Percentiles rank a stretch among this genome's conserved stretches.
These are phyloP conservation scores for Ceratothoa steindachneri DNA, from an alignment of 2,888 invertebrate genomes.

Conservation along the genomic window DNA sequence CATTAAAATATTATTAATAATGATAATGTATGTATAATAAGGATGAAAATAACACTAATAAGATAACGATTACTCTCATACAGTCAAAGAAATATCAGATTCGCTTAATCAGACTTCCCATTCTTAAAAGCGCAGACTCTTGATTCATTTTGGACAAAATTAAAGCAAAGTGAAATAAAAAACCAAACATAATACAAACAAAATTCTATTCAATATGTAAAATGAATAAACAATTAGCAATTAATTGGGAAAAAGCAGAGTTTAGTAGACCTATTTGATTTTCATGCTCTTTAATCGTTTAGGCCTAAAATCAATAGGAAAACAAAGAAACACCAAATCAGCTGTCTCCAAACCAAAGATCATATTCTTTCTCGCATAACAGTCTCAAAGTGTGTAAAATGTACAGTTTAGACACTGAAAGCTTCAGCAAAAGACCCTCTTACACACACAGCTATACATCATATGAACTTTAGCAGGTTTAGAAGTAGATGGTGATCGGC, in stretches of 20 bases:
- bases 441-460: conserved; percentile 7
- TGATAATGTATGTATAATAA: too few relatives aligned
- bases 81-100: too few relatives aligned
- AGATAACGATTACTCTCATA: too few relatives aligned
- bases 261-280: background rate
- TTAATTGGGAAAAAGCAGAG: background rate
- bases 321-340: background rate
- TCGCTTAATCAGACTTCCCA: too few relatives aligned
- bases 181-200: background rate
- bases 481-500: background rate
- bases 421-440: background rate
- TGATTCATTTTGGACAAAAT: too few relatives aligned
- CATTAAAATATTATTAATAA: too few relatives aligned
- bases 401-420: background rate
- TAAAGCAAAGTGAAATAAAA: too few relatives aligned
- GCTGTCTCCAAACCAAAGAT: background rate
- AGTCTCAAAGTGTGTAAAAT: background rate
- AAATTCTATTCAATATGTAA: background rate
- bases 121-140: too few relatives aligned
- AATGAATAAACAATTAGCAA: background rate
- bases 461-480: background rate
- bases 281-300: background rate
- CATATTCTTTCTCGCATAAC: background rate
- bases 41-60: too few relatives aligned
- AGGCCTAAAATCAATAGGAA: background rate